A percentile compares a stretch with the other conserved stretches of the same genome.
Conservation (phyloP, 2,113 vertebrate genomes). For the Catharus fuscescens region DNA sequence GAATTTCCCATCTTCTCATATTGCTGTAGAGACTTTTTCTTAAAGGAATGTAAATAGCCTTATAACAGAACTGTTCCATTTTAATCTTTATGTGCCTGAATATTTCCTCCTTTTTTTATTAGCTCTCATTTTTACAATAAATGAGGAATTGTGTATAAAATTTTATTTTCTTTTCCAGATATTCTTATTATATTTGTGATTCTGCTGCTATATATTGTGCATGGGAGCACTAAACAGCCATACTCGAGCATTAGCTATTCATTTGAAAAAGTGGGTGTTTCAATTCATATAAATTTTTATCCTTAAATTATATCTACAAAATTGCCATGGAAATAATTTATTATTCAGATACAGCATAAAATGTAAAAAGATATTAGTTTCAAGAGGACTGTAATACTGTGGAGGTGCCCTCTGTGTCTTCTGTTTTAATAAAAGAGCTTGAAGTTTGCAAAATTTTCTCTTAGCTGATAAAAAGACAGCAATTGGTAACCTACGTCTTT, state of each 20-base stretch:
- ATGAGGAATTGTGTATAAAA: not conserved
- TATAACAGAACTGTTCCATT: not conserved
- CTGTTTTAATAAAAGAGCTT: not conserved
- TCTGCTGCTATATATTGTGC: not conserved
- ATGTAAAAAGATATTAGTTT: not conserved
- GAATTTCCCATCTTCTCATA: not conserved
- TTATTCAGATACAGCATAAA: not conserved
- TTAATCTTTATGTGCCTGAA: not conserved
- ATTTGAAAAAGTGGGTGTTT: not conserved
- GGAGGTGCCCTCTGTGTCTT: not conserved
- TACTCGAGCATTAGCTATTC: not conserved
- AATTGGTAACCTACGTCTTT: not conserved
- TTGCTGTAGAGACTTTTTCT: not conserved
- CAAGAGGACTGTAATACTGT: not conserved
- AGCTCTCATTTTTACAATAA: not conserved
- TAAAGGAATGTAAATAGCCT: not conserved
- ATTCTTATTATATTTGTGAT: not conserved
- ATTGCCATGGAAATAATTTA: not conserved
- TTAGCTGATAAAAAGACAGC: not conserved
- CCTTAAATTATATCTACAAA: not conserved
- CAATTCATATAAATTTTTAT: not conserved
- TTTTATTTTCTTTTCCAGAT: not conserved
- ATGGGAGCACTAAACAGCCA: not conserved
- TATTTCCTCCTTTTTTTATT: not conserved
- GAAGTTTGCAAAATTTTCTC: not conserved